Evolutionary conservation across 1,140 invertebrate genomes (phyloP).

Genomic region (Propsilocerus akamusi): DNA sequence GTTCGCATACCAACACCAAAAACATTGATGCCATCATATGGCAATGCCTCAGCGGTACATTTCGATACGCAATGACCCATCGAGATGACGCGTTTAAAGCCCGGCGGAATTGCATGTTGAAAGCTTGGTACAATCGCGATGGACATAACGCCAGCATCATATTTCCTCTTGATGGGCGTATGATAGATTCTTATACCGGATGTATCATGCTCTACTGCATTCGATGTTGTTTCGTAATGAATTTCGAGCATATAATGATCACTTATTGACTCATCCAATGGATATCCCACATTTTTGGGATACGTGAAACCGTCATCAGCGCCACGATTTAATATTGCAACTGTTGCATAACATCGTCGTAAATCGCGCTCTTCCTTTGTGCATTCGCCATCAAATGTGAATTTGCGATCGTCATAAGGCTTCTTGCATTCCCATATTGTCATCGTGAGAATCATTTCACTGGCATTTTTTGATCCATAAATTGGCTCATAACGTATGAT

Average conservation of each 20-base stretch:
- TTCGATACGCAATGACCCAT: slow-evolving; percentile 51
- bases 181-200: slow-evolving; percentile 48
- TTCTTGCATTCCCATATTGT: neutral
- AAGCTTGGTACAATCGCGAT: slow-evolving; percentile 52
- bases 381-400: neutral
- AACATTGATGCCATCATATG: slow-evolving; percentile 42
- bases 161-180: slow-evolving; percentile 38
- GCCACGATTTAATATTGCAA: slow-evolving; percentile 47
- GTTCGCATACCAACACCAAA: slow-evolving; percentile 54
- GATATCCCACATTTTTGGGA: slow-evolving; percentile 46
- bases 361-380: neutral
- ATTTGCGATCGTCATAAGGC: too few species aligned
- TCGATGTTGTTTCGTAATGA: slow-evolving; percentile 34
- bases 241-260: slow-evolving; percentile 49
- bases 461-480: neutral
- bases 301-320: slow-evolving; percentile 47
- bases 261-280: slow-evolving; percentile 38
- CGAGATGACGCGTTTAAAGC: slow-evolving; percentile 42
- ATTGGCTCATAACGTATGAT: neutral
- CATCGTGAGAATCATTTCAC: neutral
- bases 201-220: slow-evolving; percentile 32
- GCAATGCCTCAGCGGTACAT: slow-evolving; percentile 42
- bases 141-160: slow-evolving; percentile 41
- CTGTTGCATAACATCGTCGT: slow-evolving; percentile 17
- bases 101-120: slow-evolving; percentile 51